Conservation (phyloP, 2,888 invertebrate species). For the Arge pagana region DNA sequence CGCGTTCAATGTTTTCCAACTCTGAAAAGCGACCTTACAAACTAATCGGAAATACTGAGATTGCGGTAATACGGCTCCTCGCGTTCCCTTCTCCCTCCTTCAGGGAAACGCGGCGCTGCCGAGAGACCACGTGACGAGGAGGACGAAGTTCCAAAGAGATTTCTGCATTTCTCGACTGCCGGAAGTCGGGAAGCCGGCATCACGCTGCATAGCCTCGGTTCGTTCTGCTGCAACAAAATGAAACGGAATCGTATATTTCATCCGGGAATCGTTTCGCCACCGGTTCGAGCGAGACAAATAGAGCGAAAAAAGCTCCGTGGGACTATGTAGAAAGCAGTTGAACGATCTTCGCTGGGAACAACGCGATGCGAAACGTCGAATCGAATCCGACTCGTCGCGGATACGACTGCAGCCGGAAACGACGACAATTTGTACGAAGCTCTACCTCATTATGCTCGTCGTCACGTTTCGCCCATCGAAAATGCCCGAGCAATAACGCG, state of each 20-base stretch:
- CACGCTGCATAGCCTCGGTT: constrained; percentile 71
- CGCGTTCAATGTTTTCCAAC: not conserved
- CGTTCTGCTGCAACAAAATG: constrained; percentile 60
- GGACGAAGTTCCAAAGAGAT: constrained; percentile 33
- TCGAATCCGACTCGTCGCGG: too few species aligned
- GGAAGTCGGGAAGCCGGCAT: constrained; percentile 53
- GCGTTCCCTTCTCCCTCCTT: not conserved
- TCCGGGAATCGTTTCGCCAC: too few species aligned
- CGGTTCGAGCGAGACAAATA: too few species aligned
- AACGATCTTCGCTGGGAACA: too few species aligned
- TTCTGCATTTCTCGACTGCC: constrained; percentile 40
- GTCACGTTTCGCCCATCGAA: too few species aligned
- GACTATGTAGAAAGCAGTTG: too few species aligned
- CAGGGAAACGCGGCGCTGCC: constrained; percentile 44
- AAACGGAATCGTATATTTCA: constrained; percentile 48
- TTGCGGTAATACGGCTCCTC: constrained; percentile 35
- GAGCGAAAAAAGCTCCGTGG: too few species aligned
- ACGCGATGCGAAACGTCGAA: too few species aligned
- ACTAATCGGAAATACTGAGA: constrained; percentile 33
- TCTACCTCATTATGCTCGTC: too few species aligned
- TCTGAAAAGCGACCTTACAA: not conserved
- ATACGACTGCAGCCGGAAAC: too few species aligned
- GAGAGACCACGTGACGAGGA: constrained; percentile 44
- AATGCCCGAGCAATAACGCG: too few species aligned
- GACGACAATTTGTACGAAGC: too few species aligned